Evolutionary conservation across 2,888 invertebrate genomes (phyloP).

Genomic region (Augiades crinisus): DNA sequence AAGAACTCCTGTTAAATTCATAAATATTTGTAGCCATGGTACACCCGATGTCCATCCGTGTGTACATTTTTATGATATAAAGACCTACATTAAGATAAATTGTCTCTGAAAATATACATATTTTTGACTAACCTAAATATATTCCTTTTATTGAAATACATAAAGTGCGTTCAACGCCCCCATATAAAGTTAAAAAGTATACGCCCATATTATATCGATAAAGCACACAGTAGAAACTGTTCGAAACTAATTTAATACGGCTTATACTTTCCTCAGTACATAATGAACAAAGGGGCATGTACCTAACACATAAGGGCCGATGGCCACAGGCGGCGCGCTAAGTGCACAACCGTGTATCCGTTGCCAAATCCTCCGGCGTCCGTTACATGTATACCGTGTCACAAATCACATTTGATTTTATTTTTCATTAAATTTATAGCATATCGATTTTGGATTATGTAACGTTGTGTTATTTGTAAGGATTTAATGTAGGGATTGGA

Average conservation of each 20-base stretch:
- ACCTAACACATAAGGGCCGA: slow-evolving; percentile 11
- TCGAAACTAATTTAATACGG: slow-evolving; percentile 13
- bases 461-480: too few species aligned
- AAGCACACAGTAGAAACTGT: neutral
- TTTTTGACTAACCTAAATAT: too few species aligned
- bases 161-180: too few species aligned
- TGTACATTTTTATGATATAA: too few species aligned
- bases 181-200: too few species aligned
- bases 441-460: slow-evolving; percentile 59
- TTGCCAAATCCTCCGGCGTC: slow-evolving; percentile 68
- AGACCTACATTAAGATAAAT: too few species aligned
- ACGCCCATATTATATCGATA: neutral
- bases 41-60: too few species aligned
- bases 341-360: slow-evolving; percentile 78
- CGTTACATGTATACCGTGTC: slow-evolving; percentile 11
- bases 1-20: too few species aligned
- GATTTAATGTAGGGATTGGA: too few species aligned
- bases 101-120: too few species aligned
- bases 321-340: slow-evolving; percentile 39
- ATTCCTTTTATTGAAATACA: too few species aligned
- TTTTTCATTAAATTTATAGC: slow-evolving; percentile 58
- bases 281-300: slow-evolving; percentile 17
- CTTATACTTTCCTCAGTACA: slow-evolving; percentile 18
- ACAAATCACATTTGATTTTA: slow-evolving; percentile 69
- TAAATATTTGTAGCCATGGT: too few species aligned